Percentiles rank a stretch among this genome's conserved stretches.
Evolutionary conservation across 2,888 invertebrate genomes (phyloP).

Genomic region (Nomada fucata): DNA sequence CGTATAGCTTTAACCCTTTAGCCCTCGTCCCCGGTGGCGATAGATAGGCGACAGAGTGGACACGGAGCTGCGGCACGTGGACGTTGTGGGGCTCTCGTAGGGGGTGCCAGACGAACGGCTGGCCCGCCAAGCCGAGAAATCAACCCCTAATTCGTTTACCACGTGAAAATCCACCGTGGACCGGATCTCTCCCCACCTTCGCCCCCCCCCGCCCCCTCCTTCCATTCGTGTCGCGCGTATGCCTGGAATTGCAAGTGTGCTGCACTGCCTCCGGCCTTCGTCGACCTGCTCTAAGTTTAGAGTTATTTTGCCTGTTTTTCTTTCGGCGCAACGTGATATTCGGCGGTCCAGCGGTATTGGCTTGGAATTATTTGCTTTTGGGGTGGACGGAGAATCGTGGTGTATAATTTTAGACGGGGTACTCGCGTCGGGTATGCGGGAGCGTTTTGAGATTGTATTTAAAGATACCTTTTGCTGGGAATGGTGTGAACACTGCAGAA

Average conservation of each 20-base stretch:
- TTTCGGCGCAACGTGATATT: neutral
- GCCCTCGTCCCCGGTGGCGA: conserved; percentile 52
- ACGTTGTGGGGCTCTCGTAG: conserved; percentile 46
- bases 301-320: neutral
- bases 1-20: conserved; percentile 63
- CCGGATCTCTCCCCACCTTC: conserved; percentile 37
- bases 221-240: conserved; percentile 49
- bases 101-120: conserved; percentile 47
- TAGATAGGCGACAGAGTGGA: conserved; percentile 56
- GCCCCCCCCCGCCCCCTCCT: conserved; percentile 14
- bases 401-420: too few species aligned
- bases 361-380: too few species aligned
- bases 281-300: neutral
- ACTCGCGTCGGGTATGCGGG: too few species aligned
- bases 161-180: conserved; percentile 68
- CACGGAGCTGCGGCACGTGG: conserved; percentile 40
- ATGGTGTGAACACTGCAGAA: too few species aligned
- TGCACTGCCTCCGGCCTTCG: conserved; percentile 44
- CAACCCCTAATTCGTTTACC: conserved; percentile 77
- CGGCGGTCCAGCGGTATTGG: too few species aligned
- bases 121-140: conserved; percentile 74
- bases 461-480: too few species aligned
- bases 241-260: conserved; percentile 71
- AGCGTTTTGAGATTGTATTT: too few species aligned
- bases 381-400: too few species aligned